Evolutionary conservation across 1,140 invertebrate genomes (phyloP).

Genomic region (Rhopalosiphum maidis): DNA sequence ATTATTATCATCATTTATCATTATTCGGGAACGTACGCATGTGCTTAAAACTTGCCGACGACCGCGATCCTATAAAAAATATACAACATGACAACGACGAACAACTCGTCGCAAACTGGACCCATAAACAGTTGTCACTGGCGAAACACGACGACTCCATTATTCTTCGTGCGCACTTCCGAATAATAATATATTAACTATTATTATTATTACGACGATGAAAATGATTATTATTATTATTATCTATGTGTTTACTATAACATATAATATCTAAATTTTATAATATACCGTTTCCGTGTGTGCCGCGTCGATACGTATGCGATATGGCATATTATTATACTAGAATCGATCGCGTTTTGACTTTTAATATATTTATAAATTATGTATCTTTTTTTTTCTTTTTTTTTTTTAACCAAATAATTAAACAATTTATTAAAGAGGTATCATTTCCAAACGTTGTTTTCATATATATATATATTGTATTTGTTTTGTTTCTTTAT

Average conservation of each 20-base stretch:
- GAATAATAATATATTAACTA: background rate
- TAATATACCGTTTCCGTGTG: background rate
- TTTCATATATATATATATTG: background rate
- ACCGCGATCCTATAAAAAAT: background rate
- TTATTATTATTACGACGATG: background rate
- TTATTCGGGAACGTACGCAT: background rate
- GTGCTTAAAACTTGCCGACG: background rate
- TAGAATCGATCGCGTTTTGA: background rate
- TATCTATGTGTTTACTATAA: background rate
- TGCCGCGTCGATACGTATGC: background rate
- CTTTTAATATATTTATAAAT: too few species aligned
- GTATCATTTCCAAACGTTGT: constrained; percentile 15
- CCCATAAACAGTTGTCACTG: background rate
- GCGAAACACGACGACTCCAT: background rate
- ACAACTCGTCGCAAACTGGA: background rate
- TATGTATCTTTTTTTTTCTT: background rate
- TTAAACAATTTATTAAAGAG: background rate
- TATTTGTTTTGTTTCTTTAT: constrained; percentile 22
- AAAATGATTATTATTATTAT: background rate
- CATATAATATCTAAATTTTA: background rate
- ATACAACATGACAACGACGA: background rate
- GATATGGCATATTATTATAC: background rate
- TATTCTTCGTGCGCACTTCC: background rate
- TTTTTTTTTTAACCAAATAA: background rate
- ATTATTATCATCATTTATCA: background rate